Evolutionary conservation across 2,888 invertebrate genomes (phyloP), one percentile per base, ranked within the genome.

Genomic region (Platypus cylindrus): DNA sequence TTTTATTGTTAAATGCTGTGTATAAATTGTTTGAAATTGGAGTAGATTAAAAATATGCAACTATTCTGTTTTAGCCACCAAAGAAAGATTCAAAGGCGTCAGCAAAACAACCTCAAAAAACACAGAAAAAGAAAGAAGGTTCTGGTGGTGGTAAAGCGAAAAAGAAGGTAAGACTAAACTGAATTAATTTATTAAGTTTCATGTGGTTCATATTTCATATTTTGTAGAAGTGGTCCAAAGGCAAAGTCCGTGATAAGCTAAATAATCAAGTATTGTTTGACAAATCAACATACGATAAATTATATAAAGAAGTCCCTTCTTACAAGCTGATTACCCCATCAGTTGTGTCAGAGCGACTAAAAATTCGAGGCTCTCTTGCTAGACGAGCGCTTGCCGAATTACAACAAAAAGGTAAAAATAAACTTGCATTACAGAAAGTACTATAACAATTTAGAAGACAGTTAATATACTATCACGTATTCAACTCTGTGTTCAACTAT

Each of bases 211-310:
- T 29, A 1, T 38, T 23, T 34, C 35, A 36, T 39, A 11, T 32
- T 18, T 72, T 76, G 70, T 70, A 90, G 93, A 99, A 98, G 91
- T 98, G 98, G 98, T 97, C 97, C 53, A 98, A 99, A 73, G 98
- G 98, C 81, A 99, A 99, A 79, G 94, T 95, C 50, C 84, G 98
- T 60, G 98, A 98, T 66, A 99, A 99, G 77, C 75, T 98, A 59
- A 97, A 97, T 77, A 99, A 98, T 66, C 84, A 94, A 64, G 94
- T 98, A 31, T 67, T 98, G 54, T 99, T 98, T 62, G 98, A 98
- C 64, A 90, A 94, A 64, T 78, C 84, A 30, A 98, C 98, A 7
- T 98, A 98, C 59, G 98, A 98, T 47, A 99, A 99, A 64, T 65
- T 95, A 48, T 75, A 84, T 59, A 93, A 91, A 64, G 94, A 94